Percentiles rank a stretch among this genome's conserved stretches.
Evolutionary conservation across 2,113 vertebrate genomes (phyloP).

Genomic region (Parus major): DNA sequence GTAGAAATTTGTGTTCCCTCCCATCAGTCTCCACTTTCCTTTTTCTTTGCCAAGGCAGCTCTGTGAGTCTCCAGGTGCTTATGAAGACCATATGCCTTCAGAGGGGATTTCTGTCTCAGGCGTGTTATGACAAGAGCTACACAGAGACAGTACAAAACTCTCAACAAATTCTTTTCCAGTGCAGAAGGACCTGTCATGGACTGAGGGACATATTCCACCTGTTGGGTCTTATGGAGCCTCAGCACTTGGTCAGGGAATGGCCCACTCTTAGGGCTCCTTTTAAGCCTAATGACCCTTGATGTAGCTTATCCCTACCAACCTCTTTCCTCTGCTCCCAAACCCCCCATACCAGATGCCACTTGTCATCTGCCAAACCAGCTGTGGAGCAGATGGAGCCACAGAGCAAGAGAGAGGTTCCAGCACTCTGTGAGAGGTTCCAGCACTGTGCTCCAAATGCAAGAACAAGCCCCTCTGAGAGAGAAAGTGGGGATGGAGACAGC

Average conservation of each 20-base stretch:
- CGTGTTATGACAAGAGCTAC: neutral
- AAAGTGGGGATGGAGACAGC: neutral
- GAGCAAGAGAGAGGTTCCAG: neutral
- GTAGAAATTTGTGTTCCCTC: neutral
- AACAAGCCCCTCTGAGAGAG: neutral
- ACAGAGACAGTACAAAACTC: neutral
- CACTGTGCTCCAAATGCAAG: neutral
- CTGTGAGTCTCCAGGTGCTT: neutral
- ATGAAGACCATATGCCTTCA: neutral
- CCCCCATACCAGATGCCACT: neutral
- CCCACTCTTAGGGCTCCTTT: neutral
- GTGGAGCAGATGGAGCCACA: neutral
- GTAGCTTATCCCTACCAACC: neutral
- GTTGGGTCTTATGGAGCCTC: neutral
- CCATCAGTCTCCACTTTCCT: neutral
- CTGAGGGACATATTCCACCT: neutral
- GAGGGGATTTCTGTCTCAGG: neutral
- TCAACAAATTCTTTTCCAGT: neutral
- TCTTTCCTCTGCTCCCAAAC: neutral
- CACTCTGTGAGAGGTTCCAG: neutral
- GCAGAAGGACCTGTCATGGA: neutral
- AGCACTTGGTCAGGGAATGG: neutral
- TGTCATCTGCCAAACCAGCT: slow-evolving; percentile 1
- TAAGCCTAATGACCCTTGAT: neutral
- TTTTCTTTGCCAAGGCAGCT: neutral